These are phyloP conservation scores for Watersipora subatra DNA, from an alignment of 1,140 invertebrate species.

Conservation along the genomic window DNA sequence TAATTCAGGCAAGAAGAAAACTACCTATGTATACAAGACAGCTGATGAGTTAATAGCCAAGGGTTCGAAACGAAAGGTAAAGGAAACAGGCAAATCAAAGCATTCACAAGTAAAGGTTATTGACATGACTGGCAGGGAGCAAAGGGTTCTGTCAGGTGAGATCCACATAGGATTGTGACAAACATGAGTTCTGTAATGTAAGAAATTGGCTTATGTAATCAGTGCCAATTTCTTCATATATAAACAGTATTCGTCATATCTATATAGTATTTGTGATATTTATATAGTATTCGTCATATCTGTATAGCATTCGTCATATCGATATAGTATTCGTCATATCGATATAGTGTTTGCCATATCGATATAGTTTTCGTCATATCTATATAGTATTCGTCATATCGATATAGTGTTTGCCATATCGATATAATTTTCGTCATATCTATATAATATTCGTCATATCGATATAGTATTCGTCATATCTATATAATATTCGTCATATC, in stretches of 20 bases:
- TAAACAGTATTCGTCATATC: background rate
- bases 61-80: constrained; percentile 37
- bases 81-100: constrained; percentile 19
- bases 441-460: too few relatives aligned
- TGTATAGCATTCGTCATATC: background rate
- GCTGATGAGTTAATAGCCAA: constrained; percentile 84
- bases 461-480: too few relatives aligned
- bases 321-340: too few relatives aligned
- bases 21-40: constrained; percentile 70
- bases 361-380: too few relatives aligned
- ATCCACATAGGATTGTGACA: too few relatives aligned
- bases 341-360: too few relatives aligned
- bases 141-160: constrained; percentile 64
- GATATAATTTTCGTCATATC: too few relatives aligned
- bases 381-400: too few relatives aligned
- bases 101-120: constrained; percentile 79
- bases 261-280: too few relatives aligned
- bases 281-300: background rate
- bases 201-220: constrained; percentile 1
- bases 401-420: too few relatives aligned
- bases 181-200: too few relatives aligned
- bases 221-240: background rate
- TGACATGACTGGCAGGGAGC: constrained; percentile 92
- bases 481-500: too few relatives aligned
- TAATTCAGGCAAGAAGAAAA: constrained; percentile 41